A percentile compares a stretch with the other conserved stretches of the same genome.
Evolutionary conservation across 2,797 vertebrate genomes (phyloP).

Genomic region (Meda fulgida): DNA sequence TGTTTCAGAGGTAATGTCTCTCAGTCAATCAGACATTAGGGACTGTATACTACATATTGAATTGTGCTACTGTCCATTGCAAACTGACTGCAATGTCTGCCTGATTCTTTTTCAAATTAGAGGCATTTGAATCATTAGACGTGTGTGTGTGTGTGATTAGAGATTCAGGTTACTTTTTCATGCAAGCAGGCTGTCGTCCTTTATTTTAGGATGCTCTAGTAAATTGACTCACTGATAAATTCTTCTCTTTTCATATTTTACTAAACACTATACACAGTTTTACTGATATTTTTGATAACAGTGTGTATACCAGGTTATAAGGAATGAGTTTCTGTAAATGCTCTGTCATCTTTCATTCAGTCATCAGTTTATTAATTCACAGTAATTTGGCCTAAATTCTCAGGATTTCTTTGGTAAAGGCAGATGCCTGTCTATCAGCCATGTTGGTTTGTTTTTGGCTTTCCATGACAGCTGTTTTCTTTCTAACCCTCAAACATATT

Average conservation of each 20-base stretch:
- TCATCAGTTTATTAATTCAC: not conserved
- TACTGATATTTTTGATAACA: not conserved
- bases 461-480: not conserved
- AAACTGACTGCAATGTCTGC: not conserved
- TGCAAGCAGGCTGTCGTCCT: not conserved
- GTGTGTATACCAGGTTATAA: no score
- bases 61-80: not conserved
- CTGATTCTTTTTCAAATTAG: slow-evolving; percentile 24
- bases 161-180: not conserved
- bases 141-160: not conserved
- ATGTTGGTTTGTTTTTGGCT: not conserved
- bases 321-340: not conserved
- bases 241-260: not conserved
- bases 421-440: not conserved
- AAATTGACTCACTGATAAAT: slow-evolving; percentile 3
- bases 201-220: not conserved
- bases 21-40: not conserved
- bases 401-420: not conserved
- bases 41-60: not conserved
- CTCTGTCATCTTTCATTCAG: not conserved
- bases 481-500: not conserved
- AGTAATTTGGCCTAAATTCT: not conserved
- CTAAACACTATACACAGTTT: not conserved
- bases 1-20: slow-evolving; percentile 3
- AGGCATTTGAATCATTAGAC: slow-evolving; percentile 1